Conservation (phyloP, 1,140 invertebrate genomes). For the Wasmannia auropunctata region DNA sequence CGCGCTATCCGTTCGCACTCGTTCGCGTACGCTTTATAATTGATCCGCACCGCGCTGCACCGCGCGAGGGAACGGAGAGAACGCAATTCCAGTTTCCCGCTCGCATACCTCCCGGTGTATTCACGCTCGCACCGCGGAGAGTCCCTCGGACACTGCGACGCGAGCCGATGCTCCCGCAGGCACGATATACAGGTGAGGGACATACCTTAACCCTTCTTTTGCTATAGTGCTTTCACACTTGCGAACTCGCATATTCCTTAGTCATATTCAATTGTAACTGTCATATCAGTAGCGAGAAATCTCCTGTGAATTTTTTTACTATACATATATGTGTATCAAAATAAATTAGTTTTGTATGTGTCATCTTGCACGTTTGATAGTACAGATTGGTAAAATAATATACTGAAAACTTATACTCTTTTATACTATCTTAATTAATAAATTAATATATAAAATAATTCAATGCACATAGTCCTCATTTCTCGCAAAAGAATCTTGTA, state of each 20-base stretch:
- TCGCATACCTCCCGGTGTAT: conserved; percentile 55
- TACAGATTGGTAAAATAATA: too few species aligned
- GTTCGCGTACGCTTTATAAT: conserved; percentile 50
- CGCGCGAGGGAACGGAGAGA: conserved; percentile 3
- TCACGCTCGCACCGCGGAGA: conserved; percentile 35
- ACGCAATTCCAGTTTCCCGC: conserved; percentile 51
- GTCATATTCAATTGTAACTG: background rate
- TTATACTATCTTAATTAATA: too few species aligned
- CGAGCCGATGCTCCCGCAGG: conserved; percentile 8
- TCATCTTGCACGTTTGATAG: too few species aligned
- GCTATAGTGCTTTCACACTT: background rate
- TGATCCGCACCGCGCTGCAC: conserved; percentile 30
- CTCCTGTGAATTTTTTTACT: background rate
- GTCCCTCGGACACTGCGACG: conserved; percentile 24
- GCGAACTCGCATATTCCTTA: background rate
- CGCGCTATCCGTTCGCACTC: background rate
- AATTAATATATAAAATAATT: too few species aligned
- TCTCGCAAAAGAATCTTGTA: too few species aligned
- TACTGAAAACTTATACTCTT: too few species aligned
- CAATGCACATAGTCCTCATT: too few species aligned
- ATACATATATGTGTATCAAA: too few species aligned
- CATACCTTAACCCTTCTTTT: background rate
- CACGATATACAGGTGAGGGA: conserved; percentile 14
- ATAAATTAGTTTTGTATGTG: too few species aligned
- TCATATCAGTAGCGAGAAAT: background rate